Conservation (phyloP, 2,113 vertebrate genomes). For the Campylomormyrus tamandua region DNA sequence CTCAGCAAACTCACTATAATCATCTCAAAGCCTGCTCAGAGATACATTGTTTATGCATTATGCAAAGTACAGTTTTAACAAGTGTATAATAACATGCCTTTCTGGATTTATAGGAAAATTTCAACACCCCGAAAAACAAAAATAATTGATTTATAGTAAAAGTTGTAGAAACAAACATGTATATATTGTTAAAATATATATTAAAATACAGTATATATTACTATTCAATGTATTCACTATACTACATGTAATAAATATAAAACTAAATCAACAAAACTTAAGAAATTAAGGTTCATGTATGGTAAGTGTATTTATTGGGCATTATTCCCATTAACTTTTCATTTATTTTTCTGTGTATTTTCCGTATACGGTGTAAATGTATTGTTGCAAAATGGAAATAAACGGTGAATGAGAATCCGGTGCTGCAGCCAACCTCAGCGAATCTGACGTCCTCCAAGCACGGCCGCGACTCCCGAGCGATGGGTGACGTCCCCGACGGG, state of each 20-base stretch:
- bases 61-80: not conserved
- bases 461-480: constrained; percentile 21
- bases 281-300: not conserved
- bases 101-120: not conserved
- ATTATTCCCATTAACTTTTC: not conserved
- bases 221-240: not conserved
- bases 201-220: not conserved
- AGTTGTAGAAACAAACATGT: not conserved
- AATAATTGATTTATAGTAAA: not conserved
- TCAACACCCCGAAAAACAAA: not conserved
- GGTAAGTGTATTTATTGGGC: not conserved
- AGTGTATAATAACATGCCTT: not conserved
- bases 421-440: constrained; percentile 50
- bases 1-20: not conserved
- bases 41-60: not conserved
- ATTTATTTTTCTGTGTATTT: not conserved
- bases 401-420: not conserved
- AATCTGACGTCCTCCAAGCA: constrained; percentile 39
- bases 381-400: not conserved
- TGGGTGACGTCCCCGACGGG: constrained; percentile 35
- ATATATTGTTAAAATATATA: not conserved
- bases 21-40: not conserved
- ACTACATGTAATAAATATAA: not conserved
- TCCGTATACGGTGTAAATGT: not conserved
- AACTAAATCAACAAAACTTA: not conserved